Conservation (phyloP, 2,888 invertebrate genomes). For the Schrankia costaestrigalis region DNA sequence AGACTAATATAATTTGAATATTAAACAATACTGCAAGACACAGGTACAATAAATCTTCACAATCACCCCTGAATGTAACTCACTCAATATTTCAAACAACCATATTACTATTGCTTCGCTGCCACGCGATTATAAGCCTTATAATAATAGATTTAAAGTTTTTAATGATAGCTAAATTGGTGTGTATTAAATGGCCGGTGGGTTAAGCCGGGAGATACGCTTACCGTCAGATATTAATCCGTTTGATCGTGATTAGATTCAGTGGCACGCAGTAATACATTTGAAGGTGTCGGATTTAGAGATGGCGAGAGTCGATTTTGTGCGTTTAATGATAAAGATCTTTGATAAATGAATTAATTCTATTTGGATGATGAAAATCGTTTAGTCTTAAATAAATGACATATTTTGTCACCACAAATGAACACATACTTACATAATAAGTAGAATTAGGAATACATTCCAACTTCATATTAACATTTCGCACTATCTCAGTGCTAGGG, state of each 20-base stretch:
- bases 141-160: slow-evolving; percentile 21
- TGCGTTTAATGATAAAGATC: slow-evolving; percentile 1
- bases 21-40: slow-evolving; percentile 68
- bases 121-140: slow-evolving; percentile 25
- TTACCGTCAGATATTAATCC: slow-evolving; percentile 73
- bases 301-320: slow-evolving; percentile 32
- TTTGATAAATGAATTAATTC: not conserved
- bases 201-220: slow-evolving; percentile 54
- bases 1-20: slow-evolving; percentile 54
- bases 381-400: not conserved
- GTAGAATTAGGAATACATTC: no score
- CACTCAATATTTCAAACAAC: slow-evolving; percentile 32
- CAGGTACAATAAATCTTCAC: slow-evolving; percentile 73
- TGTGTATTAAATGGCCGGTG: slow-evolving; percentile 54
- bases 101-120: slow-evolving; percentile 16
- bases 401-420: no score
- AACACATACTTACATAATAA: no score
- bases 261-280: slow-evolving; percentile 76
- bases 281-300: slow-evolving; percentile 61
- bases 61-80: slow-evolving; percentile 45
- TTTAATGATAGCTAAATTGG: slow-evolving; percentile 10
- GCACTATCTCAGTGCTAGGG: no score
- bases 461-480: no score
- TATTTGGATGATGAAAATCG: not conserved
- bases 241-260: slow-evolving; percentile 78